Evolutionary conservation across 2,888 invertebrate species (phyloP).

Genomic region (Dicyrtoma fusca): DNA sequence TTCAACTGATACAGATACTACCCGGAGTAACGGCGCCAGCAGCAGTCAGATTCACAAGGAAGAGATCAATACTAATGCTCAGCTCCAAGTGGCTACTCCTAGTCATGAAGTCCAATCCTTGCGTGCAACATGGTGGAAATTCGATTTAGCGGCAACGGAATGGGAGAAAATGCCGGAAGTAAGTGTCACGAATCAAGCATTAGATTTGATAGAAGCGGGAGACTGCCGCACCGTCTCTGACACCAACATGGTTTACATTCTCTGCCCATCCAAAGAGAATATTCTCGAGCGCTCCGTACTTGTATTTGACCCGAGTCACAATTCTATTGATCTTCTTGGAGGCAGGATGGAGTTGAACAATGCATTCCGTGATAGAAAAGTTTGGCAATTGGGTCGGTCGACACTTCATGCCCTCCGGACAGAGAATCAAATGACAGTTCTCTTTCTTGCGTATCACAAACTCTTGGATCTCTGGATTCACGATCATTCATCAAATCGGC

Average conservation of each 20-base stretch:
- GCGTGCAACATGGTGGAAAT: slow-evolving; percentile 53
- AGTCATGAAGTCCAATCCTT: not conserved
- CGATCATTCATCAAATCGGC: slow-evolving; percentile 32
- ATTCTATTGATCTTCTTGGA: slow-evolving; percentile 35
- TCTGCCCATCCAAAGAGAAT: slow-evolving; percentile 45
- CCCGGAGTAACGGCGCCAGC: not conserved
- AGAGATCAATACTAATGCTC: not conserved
- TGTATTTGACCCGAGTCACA: slow-evolving; percentile 44
- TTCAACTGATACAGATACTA: not conserved
- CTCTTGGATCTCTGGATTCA: slow-evolving; percentile 54
- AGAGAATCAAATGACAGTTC: slow-evolving; percentile 42
- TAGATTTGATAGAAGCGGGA: slow-evolving; percentile 36
- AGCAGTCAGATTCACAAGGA: not conserved
- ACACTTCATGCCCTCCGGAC: slow-evolving; percentile 45
- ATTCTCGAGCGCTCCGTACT: slow-evolving; percentile 44
- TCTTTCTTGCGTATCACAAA: slow-evolving; percentile 53
- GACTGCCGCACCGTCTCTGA: slow-evolving; percentile 48
- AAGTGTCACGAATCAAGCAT: not conserved
- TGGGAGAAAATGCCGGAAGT: slow-evolving; percentile 54
- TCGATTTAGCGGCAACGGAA: slow-evolving; percentile 52
- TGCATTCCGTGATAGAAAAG: slow-evolving; percentile 48
- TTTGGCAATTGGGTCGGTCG: slow-evolving; percentile 50
- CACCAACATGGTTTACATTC: slow-evolving; percentile 43
- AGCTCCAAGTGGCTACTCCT: not conserved
- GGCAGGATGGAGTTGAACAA: slow-evolving; percentile 44